Evolutionary conservation across 2,888 invertebrate species (phyloP).

Genomic region (Pachycephus smyrnensis): DNA sequence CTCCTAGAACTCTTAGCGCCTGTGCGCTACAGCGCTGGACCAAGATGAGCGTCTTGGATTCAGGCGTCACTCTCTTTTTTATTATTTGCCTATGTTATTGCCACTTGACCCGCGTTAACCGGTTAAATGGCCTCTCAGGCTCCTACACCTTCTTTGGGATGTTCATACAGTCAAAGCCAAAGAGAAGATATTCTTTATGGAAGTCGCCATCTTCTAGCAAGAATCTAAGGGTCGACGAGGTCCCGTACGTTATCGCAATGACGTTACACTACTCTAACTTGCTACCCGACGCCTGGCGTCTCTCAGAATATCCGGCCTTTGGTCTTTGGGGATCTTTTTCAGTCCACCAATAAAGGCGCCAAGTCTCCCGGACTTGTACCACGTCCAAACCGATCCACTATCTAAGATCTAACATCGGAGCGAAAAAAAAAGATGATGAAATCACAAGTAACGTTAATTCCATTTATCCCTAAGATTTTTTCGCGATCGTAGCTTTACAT

Average conservation of each 20-base stretch:
- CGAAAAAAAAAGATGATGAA: too few relatives aligned
- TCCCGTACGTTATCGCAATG: not conserved
- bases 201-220: not conserved
- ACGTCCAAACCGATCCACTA: not conserved
- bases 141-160: not conserved
- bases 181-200: not conserved
- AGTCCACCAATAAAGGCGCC: not conserved
- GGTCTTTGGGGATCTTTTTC: not conserved
- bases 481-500: conserved; percentile 47
- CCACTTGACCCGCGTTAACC: conserved; percentile 59
- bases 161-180: not conserved
- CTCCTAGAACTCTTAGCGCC: not conserved
- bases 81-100: conserved; percentile 59
- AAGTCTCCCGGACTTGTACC: not conserved
- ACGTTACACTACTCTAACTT: not conserved
- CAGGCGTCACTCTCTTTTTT: conserved; percentile 42
- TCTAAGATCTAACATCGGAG: not conserved
- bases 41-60: not conserved
- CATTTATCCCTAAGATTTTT: conserved; percentile 47
- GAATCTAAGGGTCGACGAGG: not conserved
- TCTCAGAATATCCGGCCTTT: not conserved
- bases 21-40: not conserved
- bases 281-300: not conserved
- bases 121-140: conserved; percentile 48
- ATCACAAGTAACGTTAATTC: conserved; percentile 35